Percentiles rank a stretch among this genome's conserved stretches.
These are phyloP conservation scores for Calameuta idolon DNA, from an alignment of 2,888 invertebrate genomes.

Conservation along the genomic window DNA sequence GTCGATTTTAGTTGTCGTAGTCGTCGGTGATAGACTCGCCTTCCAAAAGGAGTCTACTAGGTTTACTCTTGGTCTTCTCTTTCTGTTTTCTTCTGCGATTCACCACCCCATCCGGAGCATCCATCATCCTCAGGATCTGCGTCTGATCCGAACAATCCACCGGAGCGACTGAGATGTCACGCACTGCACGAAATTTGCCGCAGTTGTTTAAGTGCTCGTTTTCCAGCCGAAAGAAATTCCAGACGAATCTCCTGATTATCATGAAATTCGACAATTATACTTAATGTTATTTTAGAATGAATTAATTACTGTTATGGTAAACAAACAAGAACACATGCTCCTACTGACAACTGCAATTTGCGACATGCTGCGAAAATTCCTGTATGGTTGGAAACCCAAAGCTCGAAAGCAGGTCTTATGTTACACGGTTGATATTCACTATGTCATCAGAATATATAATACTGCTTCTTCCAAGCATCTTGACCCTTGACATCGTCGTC, in stretches of 20 bases:
- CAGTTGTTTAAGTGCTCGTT: conserved; percentile 93
- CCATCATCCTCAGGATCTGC: conserved; percentile 72
- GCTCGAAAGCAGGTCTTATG: neutral
- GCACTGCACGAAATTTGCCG: conserved; percentile 88
- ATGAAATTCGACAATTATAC: neutral
- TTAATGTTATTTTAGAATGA: neutral
- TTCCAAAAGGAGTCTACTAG: conserved; percentile 50
- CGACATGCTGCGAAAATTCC: neutral
- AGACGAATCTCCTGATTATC: conserved; percentile 76
- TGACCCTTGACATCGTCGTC: neutral
- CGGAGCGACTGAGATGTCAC: conserved; percentile 86
- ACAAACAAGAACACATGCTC: neutral
- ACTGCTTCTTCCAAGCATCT: neutral
- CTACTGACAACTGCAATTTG: neutral
- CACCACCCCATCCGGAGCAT: conserved; percentile 70
- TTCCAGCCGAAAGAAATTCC: conserved; percentile 91
- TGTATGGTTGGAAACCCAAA: neutral
- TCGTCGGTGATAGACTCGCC: conserved; percentile 66
- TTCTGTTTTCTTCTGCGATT: conserved; percentile 59
- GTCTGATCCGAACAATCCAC: conserved; percentile 80
- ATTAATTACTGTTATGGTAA: neutral
- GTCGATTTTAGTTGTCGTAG: conserved; percentile 48
- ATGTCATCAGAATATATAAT: neutral
- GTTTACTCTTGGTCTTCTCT: conserved; percentile 25
- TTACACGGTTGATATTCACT: neutral